Evolutionary conservation across 2,888 invertebrate genomes (phyloP).

Genomic region (Drosophila tripunctata): DNA sequence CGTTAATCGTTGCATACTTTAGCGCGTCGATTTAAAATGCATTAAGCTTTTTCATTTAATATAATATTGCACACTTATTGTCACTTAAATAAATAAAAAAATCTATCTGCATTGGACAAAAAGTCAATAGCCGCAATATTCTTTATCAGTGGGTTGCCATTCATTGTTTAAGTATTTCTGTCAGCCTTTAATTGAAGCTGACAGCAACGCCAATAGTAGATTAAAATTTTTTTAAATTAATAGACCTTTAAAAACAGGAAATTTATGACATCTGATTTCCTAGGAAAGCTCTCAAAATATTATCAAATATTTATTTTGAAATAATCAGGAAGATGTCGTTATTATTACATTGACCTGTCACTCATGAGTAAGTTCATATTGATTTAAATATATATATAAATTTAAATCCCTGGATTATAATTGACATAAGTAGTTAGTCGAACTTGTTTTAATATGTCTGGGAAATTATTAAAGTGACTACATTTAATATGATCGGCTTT

Average conservation of each 20-base stretch:
- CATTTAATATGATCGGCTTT: not conserved
- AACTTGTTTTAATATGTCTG: constrained; percentile 7
- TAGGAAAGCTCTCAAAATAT: not conserved
- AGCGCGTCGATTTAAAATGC: constrained; percentile 12
- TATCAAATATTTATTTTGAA: not conserved
- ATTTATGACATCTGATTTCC: not conserved
- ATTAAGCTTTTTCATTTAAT: constrained; percentile 31
- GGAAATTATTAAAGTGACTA: constrained; percentile 2
- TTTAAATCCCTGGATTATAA: not conserved
- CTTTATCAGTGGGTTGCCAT: constrained; percentile 29
- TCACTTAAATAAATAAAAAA: constrained; percentile 6
- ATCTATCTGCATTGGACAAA: not conserved
- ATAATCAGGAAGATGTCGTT: not conserved
- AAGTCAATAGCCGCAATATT: constrained; percentile 32
- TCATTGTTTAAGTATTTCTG: constrained; percentile 17
- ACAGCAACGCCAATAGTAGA: constrained; percentile 12
- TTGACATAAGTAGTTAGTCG: not conserved
- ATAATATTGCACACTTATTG: not conserved
- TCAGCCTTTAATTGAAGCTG: constrained; percentile 12
- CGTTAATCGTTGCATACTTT: constrained; percentile 32
- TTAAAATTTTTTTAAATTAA: constrained; percentile 15
- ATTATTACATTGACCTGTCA: not conserved
- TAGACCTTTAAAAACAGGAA: constrained; percentile 3
- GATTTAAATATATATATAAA: not conserved
- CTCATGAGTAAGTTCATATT: not conserved